These are phyloP conservation scores for Onthophagus sagittarius DNA, from an alignment of 2,888 invertebrate species.

Conservation along the genomic window DNA sequence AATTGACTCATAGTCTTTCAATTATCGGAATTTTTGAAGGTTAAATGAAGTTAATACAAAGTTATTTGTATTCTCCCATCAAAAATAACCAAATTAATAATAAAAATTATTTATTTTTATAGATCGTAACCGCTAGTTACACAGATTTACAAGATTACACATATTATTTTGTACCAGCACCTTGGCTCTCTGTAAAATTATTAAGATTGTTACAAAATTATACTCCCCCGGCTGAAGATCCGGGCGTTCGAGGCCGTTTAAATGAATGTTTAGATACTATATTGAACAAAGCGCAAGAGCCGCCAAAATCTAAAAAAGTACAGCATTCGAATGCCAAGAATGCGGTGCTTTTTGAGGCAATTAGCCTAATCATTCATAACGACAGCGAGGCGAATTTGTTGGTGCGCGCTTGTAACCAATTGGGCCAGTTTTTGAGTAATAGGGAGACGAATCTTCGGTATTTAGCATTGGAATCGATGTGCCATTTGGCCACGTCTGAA, in stretches of 20 bases:
- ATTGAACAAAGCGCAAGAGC: slow-evolving; percentile 97
- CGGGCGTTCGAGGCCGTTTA: slow-evolving; percentile 90
- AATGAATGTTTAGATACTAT: slow-evolving; percentile 98
- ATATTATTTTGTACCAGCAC: slow-evolving; percentile 99
- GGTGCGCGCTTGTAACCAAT: slow-evolving; percentile 96
- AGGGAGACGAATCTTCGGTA: slow-evolving; percentile 98
- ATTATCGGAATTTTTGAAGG: no score
- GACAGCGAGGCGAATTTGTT: slow-evolving; percentile 95
- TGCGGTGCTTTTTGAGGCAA: slow-evolving; percentile 98
- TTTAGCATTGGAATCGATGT: slow-evolving; percentile 98
- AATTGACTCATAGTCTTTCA: no score
- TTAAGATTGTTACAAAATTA: slow-evolving; percentile 95
- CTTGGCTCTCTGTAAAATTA: slow-evolving; percentile 98
- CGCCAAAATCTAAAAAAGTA: slow-evolving; percentile 99
- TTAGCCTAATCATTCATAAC: slow-evolving; percentile 98
- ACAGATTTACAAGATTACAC: slow-evolving; percentile 99
- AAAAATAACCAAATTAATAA: slow-evolving; percentile 12
- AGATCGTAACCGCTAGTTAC: slow-evolving; percentile 98
- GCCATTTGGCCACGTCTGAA: slow-evolving; percentile 97
- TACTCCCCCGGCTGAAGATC: slow-evolving; percentile 85
- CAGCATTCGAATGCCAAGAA: slow-evolving; percentile 99
- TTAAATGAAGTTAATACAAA: no score
- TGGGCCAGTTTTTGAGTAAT: slow-evolving; percentile 96
- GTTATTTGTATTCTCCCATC: no score
- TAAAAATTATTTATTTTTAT: slow-evolving; percentile 21